A percentile compares a stretch with the other conserved stretches of the same genome.
phyloP scores from a whole-genome alignment of 2,113 vertebrate genomes.

The Cynocephalus volans region DNA sequence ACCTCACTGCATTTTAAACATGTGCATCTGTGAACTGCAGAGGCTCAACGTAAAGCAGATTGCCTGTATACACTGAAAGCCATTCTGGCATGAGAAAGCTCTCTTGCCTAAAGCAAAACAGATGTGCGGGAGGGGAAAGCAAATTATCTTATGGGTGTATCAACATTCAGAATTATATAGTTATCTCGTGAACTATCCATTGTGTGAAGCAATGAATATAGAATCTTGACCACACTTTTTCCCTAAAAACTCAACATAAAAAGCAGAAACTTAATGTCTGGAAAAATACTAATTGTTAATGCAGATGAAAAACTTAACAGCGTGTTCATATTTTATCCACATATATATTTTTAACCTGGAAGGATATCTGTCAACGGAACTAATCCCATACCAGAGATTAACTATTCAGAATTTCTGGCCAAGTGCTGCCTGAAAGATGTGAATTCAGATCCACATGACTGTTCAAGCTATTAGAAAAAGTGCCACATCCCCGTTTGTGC shows the following conservation, averaged over 20 bases:
- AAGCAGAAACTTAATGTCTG: slow-evolving; percentile 36
- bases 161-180: slow-evolving; percentile 62
- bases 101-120: slow-evolving; percentile 83
- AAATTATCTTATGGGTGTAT: slow-evolving; percentile 65
- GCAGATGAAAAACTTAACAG: slow-evolving; percentile 49
- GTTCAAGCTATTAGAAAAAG: not conserved
- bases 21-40: slow-evolving; percentile 80
- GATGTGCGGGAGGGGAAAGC: slow-evolving; percentile 76
- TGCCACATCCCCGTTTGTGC: not conserved
- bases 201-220: not conserved
- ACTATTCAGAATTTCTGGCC: slow-evolving; percentile 29
- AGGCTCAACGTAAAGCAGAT: slow-evolving; percentile 82
- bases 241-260: slow-evolving; percentile 24
- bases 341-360: not conserved
- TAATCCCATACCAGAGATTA: not conserved
- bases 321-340: slow-evolving; percentile 28
- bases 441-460: not conserved
- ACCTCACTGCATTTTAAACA: slow-evolving; percentile 78
- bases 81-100: slow-evolving; percentile 82
- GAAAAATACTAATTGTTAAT: slow-evolving; percentile 71
- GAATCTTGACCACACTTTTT: slow-evolving; percentile 29
- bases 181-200: slow-evolving; percentile 65
- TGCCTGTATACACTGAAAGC: slow-evolving; percentile 75
- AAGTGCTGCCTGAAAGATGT: slow-evolving; percentile 21
- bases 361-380: slow-evolving; percentile 31